A percentile compares a stretch with the other conserved stretches of the same genome.
These are phyloP conservation scores for Camptogramma bilineatum DNA, from an alignment of 2,888 invertebrate genomes.

Conservation along the genomic window DNA sequence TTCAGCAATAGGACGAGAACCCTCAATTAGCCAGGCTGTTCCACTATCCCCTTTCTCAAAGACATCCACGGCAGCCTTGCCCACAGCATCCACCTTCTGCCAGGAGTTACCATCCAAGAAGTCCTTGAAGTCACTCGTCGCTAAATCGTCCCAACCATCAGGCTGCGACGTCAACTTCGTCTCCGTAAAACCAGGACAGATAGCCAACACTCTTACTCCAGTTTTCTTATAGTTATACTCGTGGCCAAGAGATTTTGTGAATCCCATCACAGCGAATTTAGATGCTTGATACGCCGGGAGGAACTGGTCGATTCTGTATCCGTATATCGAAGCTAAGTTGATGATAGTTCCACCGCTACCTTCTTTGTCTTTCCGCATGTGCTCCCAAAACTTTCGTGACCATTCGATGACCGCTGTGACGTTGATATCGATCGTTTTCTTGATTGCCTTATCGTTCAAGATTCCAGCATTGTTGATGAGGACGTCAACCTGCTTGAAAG, in stretches of 20 bases:
- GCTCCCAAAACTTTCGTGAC: conserved; percentile 78
- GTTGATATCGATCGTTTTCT: conserved; percentile 60
- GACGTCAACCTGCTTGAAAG: conserved; percentile 64
- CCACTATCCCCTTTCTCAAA: conserved; percentile 75
- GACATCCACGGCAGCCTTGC: conserved; percentile 59
- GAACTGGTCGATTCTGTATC: conserved; percentile 72
- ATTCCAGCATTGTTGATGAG: conserved; percentile 74
- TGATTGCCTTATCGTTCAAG: conserved; percentile 45
- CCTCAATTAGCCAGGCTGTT: conserved; percentile 82
- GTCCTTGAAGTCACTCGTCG: conserved; percentile 36
- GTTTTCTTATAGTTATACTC: conserved; percentile 66
- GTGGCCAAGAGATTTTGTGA: conserved; percentile 72
- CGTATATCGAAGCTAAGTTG: conserved; percentile 86
- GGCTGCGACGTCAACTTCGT: conserved; percentile 54
- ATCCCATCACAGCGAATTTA: conserved; percentile 74
- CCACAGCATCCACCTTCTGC: conserved; percentile 62
- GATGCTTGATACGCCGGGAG: conserved; percentile 66
- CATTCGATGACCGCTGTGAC: conserved; percentile 56
- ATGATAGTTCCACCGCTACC: conserved; percentile 86
- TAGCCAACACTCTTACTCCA: conserved; percentile 73
- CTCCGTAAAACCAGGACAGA: conserved; percentile 80
- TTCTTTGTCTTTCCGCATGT: conserved; percentile 81
- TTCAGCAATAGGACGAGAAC: conserved; percentile 61
- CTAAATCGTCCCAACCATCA: conserved; percentile 47
- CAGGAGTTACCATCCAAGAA: conserved; percentile 49